Conservation (phyloP, 2,797 vertebrate species). For the Knipowitschia caucasica region DNA sequence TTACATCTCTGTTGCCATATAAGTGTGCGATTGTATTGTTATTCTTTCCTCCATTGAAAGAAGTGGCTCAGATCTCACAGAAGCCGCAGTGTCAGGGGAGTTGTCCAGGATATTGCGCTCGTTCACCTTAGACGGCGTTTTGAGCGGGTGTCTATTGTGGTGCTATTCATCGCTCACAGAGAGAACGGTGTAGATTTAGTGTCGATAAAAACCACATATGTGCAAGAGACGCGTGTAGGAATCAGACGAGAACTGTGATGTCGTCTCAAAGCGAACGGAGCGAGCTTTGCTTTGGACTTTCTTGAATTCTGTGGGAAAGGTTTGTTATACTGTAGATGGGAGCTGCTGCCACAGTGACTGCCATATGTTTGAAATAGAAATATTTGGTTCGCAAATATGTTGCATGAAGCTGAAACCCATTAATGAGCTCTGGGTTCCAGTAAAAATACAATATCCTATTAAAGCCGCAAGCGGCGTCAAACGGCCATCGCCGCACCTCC, state of each 20-base stretch:
- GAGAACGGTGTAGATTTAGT: conserved; percentile 34
- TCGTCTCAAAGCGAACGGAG: conserved; percentile 1
- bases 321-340: too few species aligned
- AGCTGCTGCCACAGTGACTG: too few species aligned
- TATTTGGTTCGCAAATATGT: too few species aligned
- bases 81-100: conserved; percentile 66
- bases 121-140: conserved; percentile 52
- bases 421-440: too few species aligned
- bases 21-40: conserved; percentile 53
- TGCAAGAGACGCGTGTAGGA: conserved; percentile 10
- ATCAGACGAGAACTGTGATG: background rate
- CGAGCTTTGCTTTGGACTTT: conserved; percentile 22
- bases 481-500: too few species aligned
- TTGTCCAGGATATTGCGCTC: conserved; percentile 69
- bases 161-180: conserved; percentile 24
- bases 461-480: too few species aligned
- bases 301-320: conserved; percentile 25
- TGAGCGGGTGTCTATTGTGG: conserved; percentile 39
- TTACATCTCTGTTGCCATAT: conserved; percentile 78
- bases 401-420: too few species aligned
- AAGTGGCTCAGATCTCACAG: conserved; percentile 60
- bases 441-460: too few species aligned
- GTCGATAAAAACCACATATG: conserved; percentile 17
- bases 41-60: conserved; percentile 57
- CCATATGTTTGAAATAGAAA: too few species aligned